Base-by-base conservation (phyloP, 2,113 vertebrate species). In the Hippoglossus stenolepis region DNA sequence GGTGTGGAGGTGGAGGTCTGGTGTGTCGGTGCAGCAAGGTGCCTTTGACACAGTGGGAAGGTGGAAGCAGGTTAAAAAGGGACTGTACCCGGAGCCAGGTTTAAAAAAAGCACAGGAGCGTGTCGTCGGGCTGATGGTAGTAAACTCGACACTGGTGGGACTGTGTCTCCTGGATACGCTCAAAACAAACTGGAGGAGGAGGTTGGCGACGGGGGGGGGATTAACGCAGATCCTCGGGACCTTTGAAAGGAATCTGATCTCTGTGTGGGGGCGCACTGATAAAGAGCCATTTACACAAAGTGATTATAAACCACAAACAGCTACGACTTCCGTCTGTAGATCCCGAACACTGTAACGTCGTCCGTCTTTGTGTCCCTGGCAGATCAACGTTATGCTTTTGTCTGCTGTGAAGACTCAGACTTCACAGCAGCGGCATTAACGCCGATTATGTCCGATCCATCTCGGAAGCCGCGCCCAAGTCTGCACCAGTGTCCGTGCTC, bases 111-210 rank as follows among this genome's bases (percentile, higher is more conserved):
- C 84, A 58, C 78, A 3, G 6, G 20, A 54, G 5, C 2, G 81
- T 66, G 84, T 65, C 57, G 45, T 38, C 70, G 11, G 23, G 51
- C 58, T 71, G 47, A 51, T 66, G 76, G 65, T 70, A 17, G 81
- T 86, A 70, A 91, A 89, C 80, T 75, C 45, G 72, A 85, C 82
- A 73, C 84, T 24, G 70, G 35, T 4, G 77, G 60, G 35, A 49
- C 26, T 75, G 80, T 59, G 92, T 93, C 65, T 92, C 94, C 90
- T 90, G 84, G 94, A 87, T 72, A 93, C 93, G 2, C 49, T 20
- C 90, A 93, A 28, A 94, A 92, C 90, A 94, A 64, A 83, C 60
- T 2, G 51, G 20, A 4, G 51, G 18, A 14, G 51, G 51, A 7
- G 17, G 18, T 31, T 31, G 31, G 6, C 31, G 31, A 23, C 23